These are phyloP conservation scores for Spinus pinus DNA, from an alignment of 2,797 vertebrate genomes.

Conservation along the genomic window DNA sequence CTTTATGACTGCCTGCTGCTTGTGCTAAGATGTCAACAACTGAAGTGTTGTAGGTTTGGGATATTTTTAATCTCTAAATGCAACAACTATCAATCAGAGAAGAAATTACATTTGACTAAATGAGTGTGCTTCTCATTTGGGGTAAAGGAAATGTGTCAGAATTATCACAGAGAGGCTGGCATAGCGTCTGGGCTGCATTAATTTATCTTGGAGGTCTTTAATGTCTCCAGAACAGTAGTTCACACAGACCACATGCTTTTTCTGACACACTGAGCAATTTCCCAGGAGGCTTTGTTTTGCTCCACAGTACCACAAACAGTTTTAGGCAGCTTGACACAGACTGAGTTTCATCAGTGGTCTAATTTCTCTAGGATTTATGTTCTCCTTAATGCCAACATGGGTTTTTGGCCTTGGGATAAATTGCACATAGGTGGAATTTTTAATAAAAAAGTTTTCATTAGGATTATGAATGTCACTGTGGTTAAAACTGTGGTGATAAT, in stretches of 20 bases:
- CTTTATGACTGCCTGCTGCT: conserved; percentile 26
- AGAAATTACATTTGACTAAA: conserved; percentile 29
- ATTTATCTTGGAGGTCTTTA: conserved; percentile 14
- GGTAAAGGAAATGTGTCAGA: conserved; percentile 7
- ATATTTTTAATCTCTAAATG: conserved; percentile 47
- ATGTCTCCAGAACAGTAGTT: not conserved
- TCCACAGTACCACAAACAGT: not conserved
- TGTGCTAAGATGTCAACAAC: conserved; percentile 13
- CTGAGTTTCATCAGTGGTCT: not conserved
- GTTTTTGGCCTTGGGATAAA: not conserved
- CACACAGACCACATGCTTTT: not conserved
- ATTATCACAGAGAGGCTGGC: not conserved
- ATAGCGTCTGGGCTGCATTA: not conserved
- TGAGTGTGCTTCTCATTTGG: conserved; percentile 9
- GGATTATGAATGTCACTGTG: not conserved
- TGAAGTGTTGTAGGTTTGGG: not conserved
- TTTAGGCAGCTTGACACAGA: not conserved
- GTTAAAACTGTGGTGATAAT: not conserved
- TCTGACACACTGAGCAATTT: not conserved
- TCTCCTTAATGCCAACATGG: not conserved
- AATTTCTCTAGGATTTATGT: not conserved
- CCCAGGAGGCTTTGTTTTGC: not conserved
- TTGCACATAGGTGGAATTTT: not conserved
- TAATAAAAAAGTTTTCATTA: not conserved
- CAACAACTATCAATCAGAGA: not conserved